Evolutionary conservation across 2,113 vertebrate genomes (phyloP).

Genomic region (Penelope pileata): DNA sequence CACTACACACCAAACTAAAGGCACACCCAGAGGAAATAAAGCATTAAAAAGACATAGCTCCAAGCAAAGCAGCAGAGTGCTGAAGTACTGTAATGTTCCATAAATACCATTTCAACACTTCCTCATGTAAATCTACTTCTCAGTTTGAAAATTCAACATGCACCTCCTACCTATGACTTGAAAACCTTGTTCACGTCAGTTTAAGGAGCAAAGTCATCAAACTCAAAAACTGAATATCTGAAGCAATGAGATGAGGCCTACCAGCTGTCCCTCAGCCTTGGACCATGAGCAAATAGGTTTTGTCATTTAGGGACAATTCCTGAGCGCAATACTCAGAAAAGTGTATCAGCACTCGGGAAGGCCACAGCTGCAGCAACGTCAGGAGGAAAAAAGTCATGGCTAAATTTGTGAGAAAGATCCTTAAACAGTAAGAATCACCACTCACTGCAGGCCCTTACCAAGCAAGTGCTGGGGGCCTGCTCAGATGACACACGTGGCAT

Average conservation of each 20-base stretch:
- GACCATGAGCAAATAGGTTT: background rate
- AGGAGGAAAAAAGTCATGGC: background rate
- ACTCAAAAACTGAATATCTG: background rate
- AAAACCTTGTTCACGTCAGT: background rate
- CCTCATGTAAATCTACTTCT: background rate
- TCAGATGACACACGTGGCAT: rapidly evolving
- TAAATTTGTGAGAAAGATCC: background rate
- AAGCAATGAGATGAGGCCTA: background rate
- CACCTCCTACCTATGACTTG: background rate
- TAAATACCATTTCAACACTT: background rate
- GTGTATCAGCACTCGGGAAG: background rate
- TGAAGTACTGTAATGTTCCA: background rate
- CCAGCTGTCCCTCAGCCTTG: background rate
- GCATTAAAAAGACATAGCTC: background rate
- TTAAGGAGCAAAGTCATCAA: background rate
- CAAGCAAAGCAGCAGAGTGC: background rate
- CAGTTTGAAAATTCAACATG: background rate
- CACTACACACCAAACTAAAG: background rate
- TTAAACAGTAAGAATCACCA: background rate
- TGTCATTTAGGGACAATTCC: background rate
- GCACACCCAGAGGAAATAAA: background rate
- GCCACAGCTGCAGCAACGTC: background rate
- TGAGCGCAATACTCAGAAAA: background rate
- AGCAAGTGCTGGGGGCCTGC: background rate
- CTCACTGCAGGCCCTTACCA: background rate